phyloP scores from a whole-genome alignment of 1,140 invertebrate genomes.

The Musca vetustissima region DNA sequence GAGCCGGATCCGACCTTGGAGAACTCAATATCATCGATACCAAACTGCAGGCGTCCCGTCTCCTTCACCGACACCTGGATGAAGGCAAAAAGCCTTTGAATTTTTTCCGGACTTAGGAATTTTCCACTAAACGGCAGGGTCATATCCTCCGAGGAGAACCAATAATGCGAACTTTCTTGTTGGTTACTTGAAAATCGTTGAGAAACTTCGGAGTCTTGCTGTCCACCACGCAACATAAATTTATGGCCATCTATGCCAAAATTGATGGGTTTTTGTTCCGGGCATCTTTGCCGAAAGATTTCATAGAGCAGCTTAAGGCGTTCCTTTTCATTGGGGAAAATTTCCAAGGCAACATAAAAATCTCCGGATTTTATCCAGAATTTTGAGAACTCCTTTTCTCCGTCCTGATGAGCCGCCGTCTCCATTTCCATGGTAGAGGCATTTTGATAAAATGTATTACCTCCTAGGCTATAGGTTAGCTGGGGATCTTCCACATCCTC shows the following conservation, averaged over 20 bases:
- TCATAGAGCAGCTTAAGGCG: conserved; percentile 42
- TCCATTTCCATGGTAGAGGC: not conserved
- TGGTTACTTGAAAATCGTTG: conserved; percentile 34
- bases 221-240: conserved; percentile 25
- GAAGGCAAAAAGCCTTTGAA: conserved; percentile 43
- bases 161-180: conserved; percentile 49
- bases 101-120: conserved; percentile 37
- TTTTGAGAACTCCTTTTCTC: conserved; percentile 29
- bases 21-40: conserved; percentile 47
- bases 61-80: conserved; percentile 30
- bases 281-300: conserved; percentile 47
- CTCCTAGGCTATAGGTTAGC: too few relatives aligned
- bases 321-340: conserved; percentile 37
- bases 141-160: conserved; percentile 49
- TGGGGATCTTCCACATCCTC: too few relatives aligned
- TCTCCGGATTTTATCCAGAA: conserved; percentile 46
- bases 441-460: too few relatives aligned
- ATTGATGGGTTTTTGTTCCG: conserved; percentile 40
- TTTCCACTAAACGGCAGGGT: conserved; percentile 48
- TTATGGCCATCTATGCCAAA: conserved; percentile 50
- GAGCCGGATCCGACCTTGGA: conserved; percentile 30
- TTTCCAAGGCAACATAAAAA: conserved; percentile 41
- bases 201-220: not conserved
- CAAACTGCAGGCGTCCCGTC: conserved; percentile 37
- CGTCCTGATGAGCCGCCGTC: not conserved